Evolutionary conservation across 2,797 vertebrate species (phyloP).

Genomic region (Phataginus tricuspis): DNA sequence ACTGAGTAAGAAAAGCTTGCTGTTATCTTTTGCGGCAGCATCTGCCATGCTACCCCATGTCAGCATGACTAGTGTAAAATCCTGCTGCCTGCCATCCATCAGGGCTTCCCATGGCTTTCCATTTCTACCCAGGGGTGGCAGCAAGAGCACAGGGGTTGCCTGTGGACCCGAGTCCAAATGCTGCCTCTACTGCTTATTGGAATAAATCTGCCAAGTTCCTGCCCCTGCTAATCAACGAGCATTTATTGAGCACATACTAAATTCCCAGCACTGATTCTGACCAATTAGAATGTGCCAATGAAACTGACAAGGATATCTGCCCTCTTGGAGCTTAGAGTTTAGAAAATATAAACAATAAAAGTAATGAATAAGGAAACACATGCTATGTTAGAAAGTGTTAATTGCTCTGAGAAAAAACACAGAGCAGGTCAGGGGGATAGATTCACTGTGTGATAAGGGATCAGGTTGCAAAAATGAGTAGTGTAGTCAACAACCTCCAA

Average conservation of each 20-base stretch:
- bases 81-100: background rate
- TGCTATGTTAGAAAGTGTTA: background rate
- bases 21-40: background rate
- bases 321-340: background rate
- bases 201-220: background rate
- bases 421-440: background rate
- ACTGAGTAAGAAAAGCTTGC: background rate
- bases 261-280: background rate
- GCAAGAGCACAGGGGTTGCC: background rate
- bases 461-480: background rate
- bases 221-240: background rate
- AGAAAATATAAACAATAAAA: background rate
- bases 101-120: background rate
- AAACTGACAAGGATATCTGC: background rate
- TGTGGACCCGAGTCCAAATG: background rate
- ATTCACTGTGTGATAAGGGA: background rate
- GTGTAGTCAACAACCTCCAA: background rate
- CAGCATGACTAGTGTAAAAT: background rate
- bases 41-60: rapidly evolving
- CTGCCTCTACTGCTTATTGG: background rate
- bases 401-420: background rate
- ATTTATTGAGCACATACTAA: background rate
- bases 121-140: background rate
- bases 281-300: background rate
- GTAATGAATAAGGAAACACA: background rate